Evolutionary conservation across 2,797 vertebrate genomes (phyloP).

Genomic region (Hemibagrus guttatus): DNA sequence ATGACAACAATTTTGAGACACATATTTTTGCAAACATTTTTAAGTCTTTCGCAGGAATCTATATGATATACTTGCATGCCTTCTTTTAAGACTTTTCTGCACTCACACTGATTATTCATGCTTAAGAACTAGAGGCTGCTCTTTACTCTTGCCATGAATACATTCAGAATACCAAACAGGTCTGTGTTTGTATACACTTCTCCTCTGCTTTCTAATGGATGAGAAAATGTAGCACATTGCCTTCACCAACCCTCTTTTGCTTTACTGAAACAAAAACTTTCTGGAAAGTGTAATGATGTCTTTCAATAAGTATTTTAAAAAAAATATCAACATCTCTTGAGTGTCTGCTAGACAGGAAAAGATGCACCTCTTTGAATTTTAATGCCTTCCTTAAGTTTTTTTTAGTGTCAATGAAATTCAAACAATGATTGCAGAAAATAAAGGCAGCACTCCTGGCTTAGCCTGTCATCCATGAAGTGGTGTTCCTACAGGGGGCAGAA

Average conservation of each 20-base stretch:
- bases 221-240: background rate
- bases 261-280: background rate
- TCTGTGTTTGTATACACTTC: background rate
- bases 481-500: conserved; percentile 1
- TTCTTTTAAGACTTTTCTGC: background rate
- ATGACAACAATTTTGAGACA: background rate
- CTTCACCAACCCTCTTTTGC: background rate
- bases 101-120: background rate
- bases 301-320: background rate
- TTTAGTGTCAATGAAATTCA: conserved; percentile 10
- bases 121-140: background rate
- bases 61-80: background rate
- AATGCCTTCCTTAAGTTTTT: background rate
- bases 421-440: background rate
- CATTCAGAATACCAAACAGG: conserved; percentile 26
- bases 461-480: conserved; percentile 9
- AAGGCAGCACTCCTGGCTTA: background rate
- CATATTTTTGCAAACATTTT: background rate
- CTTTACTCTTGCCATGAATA: conserved; percentile 14
- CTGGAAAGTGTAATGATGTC: background rate
- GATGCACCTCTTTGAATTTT: background rate
- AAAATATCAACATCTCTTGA: background rate
- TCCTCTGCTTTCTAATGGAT: background rate
- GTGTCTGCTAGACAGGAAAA: background rate
- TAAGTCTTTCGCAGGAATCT: background rate